Base-by-base conservation (phyloP, 2,797 vertebrate genomes). In the Serranus cabrilla region DNA sequence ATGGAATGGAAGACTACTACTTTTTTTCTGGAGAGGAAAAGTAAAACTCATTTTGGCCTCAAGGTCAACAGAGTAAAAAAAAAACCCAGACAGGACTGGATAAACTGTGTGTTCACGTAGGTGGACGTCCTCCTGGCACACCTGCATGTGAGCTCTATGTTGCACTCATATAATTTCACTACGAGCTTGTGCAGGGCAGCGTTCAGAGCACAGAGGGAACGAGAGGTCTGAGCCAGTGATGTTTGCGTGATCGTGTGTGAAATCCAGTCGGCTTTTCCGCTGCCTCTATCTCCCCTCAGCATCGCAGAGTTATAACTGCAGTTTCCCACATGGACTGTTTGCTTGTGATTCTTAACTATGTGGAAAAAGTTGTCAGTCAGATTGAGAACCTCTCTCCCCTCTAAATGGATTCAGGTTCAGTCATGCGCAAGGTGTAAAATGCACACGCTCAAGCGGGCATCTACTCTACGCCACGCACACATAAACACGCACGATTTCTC, bases 361-460 rank as follows among this genome's bases (percentile, higher is more conserved):
- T 70, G 76, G 85, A 89, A 85, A 82, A 74, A 86, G 77, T 74
- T 83, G 74, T 89, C 90, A 81, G 75, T 84, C 83, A 76, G 73
- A 84, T 64, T 59, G 73, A 89, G 74, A 65, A 80, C 81, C 59
- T 68, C 67, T 78, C 62, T 64, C 43, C 25, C 39, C 60, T 81
- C 46, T 78, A 79, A 87, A 86, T 83, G 71, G 79, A 87, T 79
- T 76, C 59, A 57, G 46, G 45, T 71, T 56, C 80, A 80, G 78
- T 78, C 83, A 79, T 77, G 77, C 66, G 21, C 54, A 65, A 83
- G 64, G 79, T 84, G 76, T 74, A 70, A 88, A 81, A 83, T 16
- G 61, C 79, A 79, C 67, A 59, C 49, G 13, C 78, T 75, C 73
- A 85, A 78, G 56, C 46, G 6, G 67, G 21, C 75, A 62, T 78